Evolutionary conservation across 2,113 vertebrate genomes (phyloP).

Genomic region (Nipponia nippon): DNA sequence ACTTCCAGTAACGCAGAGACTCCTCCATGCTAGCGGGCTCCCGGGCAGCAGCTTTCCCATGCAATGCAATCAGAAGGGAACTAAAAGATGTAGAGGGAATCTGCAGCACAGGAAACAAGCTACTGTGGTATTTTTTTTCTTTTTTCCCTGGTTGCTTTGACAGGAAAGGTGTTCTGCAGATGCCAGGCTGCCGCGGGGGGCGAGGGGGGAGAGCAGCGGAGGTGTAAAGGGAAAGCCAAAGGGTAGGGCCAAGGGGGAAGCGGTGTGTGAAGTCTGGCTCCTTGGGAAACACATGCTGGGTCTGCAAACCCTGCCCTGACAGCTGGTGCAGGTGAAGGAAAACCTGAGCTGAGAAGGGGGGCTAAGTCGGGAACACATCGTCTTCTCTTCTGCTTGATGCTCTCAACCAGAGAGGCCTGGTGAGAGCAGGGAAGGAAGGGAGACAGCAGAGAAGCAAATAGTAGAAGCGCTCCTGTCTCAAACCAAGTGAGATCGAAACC

Average conservation of each 20-base stretch:
- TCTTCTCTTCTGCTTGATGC: background rate
- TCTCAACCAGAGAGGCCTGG: background rate
- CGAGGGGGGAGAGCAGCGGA: background rate
- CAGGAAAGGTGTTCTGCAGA: constrained; percentile 15
- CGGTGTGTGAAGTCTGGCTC: background rate
- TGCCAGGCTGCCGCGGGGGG: background rate
- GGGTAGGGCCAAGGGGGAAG: background rate
- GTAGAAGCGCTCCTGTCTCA: background rate
- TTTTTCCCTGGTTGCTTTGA: background rate
- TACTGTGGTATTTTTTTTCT: background rate
- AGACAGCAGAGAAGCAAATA: background rate
- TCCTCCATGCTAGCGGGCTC: background rate
- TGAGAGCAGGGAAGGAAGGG: background rate
- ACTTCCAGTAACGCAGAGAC: background rate
- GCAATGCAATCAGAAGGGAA: background rate
- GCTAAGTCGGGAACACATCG: fast-evolving
- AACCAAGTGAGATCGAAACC: background rate
- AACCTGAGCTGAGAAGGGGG: background rate
- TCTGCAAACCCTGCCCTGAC: background rate
- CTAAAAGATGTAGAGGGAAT: background rate
- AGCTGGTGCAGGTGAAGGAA: background rate
- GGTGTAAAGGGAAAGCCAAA: constrained; percentile 41
- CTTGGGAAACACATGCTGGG: background rate
- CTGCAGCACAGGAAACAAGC: background rate
- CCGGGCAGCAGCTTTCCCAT: background rate